phyloP scores from a whole-genome alignment of 2,797 vertebrate species.

The Sebastes jordani region DNA sequence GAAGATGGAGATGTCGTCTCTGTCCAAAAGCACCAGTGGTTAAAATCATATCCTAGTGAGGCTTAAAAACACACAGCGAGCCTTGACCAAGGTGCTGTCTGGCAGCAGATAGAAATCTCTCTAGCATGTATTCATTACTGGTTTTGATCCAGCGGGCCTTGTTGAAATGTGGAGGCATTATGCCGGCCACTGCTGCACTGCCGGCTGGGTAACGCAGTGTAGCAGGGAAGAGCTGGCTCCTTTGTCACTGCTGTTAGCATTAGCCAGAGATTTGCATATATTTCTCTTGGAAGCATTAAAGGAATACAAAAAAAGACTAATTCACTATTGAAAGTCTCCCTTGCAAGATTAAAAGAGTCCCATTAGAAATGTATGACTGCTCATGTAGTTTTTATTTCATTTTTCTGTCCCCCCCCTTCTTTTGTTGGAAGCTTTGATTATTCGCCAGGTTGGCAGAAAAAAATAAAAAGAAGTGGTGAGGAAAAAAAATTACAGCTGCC shows the following conservation, averaged over 20 bases:
- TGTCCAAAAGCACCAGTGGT: conserved; percentile 16
- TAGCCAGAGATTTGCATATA: conserved; percentile 87
- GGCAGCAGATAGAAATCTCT: conserved; percentile 35
- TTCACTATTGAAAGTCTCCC: conserved; percentile 84
- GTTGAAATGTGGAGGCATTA: conserved; percentile 58
- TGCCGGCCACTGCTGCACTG: conserved; percentile 70
- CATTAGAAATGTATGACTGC: conserved; percentile 85
- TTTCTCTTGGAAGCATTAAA: conserved; percentile 85
- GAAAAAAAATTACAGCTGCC: conserved; percentile 24
- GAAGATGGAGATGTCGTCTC: conserved; percentile 24
- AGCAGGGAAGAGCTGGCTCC: conserved; percentile 75
- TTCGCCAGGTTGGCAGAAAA: conserved; percentile 71
- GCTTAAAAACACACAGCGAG: conserved; percentile 39
- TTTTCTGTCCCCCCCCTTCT: conserved; percentile 46
- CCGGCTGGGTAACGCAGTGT: conserved; percentile 66
- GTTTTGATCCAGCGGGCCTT: conserved; percentile 60
- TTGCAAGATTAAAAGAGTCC: conserved; percentile 84
- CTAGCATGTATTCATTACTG: conserved; percentile 68
- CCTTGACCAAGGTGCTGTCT: conserved; percentile 38
- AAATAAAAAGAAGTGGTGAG: conserved; percentile 20
- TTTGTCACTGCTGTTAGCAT: conserved; percentile 85
- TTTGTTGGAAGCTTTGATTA: conserved; percentile 79
- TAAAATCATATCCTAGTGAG: conserved; percentile 29
- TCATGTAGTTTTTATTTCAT: conserved; percentile 82
- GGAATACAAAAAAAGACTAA: conserved; percentile 84